Evolutionary conservation across 35 echinoderm and acorn worm species (phyloP).

Genomic region (Patiria miniata): DNA sequence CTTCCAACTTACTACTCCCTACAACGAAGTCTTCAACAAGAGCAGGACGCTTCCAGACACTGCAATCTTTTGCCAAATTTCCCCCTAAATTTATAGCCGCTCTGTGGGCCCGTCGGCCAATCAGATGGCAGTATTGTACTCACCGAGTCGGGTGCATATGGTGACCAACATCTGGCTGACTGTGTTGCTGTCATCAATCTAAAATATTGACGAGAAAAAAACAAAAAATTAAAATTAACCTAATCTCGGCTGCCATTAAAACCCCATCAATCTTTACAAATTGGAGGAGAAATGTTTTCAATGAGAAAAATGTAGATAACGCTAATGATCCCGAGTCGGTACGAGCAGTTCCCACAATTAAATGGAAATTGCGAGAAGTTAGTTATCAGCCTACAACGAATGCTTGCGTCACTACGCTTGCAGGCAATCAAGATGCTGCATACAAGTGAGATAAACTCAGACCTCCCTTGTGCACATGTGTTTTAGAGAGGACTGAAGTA

Average conservation of each 20-base stretch:
- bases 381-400: no score
- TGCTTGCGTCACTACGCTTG: no score
- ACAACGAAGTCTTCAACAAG: not conserved
- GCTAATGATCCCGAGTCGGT: no score
- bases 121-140: conserved; percentile 26
- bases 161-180: conserved; percentile 97
- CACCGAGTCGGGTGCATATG: conserved; percentile 91
- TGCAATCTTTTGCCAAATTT: not conserved
- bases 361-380: no score
- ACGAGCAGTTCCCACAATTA: no score
- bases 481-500: no score
- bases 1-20: no score
- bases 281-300: no score
- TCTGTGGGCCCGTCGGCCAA: not conserved
- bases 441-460: no score
- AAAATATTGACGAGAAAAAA: conserved; percentile 9
- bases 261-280: not conserved
- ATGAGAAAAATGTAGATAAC: no score
- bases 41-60: not conserved
- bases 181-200: conserved; percentile 99
- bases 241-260: not conserved
- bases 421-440: no score
- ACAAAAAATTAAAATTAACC: not conserved
- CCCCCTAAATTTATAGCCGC: not conserved
- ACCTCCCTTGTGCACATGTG: no score